Conservation (phyloP, 2,888 invertebrate species). For the Tenthredo distinguenda region DNA sequence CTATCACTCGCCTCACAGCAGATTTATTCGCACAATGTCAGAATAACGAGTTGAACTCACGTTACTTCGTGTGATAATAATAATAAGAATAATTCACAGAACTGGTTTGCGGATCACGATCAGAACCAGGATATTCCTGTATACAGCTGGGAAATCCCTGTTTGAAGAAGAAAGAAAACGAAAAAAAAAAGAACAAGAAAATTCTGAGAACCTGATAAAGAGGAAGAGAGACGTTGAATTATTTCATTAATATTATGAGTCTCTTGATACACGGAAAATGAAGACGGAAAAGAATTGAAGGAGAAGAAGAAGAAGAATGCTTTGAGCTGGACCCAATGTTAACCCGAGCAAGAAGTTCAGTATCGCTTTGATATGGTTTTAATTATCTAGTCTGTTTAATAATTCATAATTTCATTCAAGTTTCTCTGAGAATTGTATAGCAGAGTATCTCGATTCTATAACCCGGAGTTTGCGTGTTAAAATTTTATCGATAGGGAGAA, state of each 20-base stretch:
- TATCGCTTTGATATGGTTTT: background rate
- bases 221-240: background rate
- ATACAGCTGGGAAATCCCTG: background rate
- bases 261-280: background rate
- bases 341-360: background rate
- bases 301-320: background rate
- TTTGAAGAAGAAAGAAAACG: too few relatives aligned
- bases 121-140: background rate
- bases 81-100: background rate
- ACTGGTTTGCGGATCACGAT: background rate
- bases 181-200: too few relatives aligned
- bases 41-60: background rate
- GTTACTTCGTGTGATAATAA: background rate
- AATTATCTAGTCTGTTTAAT: background rate
- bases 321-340: background rate
- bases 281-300: background rate
- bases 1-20: background rate
- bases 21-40: background rate
- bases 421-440: background rate
- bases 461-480: background rate
- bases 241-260: background rate
- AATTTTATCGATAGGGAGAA: constrained; percentile 21
- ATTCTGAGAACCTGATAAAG: too few relatives aligned
- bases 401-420: background rate
- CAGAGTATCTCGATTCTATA: background rate